Evolutionary conservation across 2,797 vertebrate genomes (phyloP).

Genomic region (Sandelia bainsii): DNA sequence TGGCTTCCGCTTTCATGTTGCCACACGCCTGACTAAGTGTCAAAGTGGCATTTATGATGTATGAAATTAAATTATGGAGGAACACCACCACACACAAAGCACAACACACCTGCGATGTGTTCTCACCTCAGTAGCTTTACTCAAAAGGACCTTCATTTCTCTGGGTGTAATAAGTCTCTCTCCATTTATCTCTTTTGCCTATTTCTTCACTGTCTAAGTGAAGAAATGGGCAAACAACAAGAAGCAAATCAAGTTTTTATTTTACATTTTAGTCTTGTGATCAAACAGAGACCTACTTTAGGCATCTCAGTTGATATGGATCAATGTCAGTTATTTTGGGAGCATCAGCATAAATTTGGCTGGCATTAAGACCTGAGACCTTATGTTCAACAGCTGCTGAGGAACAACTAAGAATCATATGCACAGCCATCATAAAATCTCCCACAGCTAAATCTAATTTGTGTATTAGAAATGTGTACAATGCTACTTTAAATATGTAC

Average conservation of each 20-base stretch:
- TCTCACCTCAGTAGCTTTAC: constrained; percentile 64
- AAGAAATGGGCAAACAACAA: constrained; percentile 4
- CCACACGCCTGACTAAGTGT: constrained; percentile 77
- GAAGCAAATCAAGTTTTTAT: constrained; percentile 51
- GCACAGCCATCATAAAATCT: constrained; percentile 5
- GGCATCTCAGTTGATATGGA: constrained; percentile 35
- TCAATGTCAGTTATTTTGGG: constrained; percentile 32
- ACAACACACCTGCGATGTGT: constrained; percentile 71
- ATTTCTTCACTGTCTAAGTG: constrained; percentile 46
- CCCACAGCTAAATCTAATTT: not conserved
- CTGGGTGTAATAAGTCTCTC: constrained; percentile 43
- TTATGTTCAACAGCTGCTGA: constrained; percentile 25
- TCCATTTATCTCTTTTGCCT: constrained; percentile 46
- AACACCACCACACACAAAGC: constrained; percentile 75
- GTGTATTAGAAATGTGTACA: not conserved
- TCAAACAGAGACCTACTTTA: constrained; percentile 36
- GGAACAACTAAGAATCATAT: constrained; percentile 5
- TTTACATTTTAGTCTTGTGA: constrained; percentile 39
- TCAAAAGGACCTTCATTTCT: constrained; percentile 59
- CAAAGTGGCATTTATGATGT: constrained; percentile 86
- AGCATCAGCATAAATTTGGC: constrained; percentile 16
- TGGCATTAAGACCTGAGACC: constrained; percentile 13
- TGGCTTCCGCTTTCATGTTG: constrained; percentile 72
- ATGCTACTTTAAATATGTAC: not conserved
- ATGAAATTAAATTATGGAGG: constrained; percentile 84